phyloP scores from a whole-genome alignment of 2,888 invertebrate species.

The Drosophila seclusa region DNA sequence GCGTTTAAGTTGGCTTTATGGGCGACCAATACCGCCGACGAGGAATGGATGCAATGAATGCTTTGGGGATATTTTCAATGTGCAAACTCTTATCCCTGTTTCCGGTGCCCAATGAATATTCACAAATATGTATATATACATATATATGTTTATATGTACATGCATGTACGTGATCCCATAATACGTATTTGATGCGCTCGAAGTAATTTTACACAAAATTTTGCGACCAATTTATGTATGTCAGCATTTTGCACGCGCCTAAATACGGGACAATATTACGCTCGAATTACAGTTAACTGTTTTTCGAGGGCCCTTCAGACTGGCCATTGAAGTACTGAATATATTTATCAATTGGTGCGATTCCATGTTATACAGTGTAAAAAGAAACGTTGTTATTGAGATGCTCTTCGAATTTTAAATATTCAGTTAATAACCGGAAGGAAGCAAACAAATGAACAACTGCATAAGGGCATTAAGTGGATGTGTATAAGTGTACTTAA shows the following conservation, averaged over 20 bases:
- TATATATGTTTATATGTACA: background rate
- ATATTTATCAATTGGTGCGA: background rate
- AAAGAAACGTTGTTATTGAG: background rate
- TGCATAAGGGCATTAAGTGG: background rate
- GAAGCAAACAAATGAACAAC: background rate
- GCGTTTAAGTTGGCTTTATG: constrained; percentile 52
- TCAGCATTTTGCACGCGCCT: background rate
- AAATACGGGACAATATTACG: background rate
- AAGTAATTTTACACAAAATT: constrained; percentile 1
- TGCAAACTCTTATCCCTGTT: constrained; percentile 16
- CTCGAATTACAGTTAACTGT: background rate
- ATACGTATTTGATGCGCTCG: constrained; percentile 2
- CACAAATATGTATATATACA: background rate
- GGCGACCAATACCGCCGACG: constrained; percentile 9
- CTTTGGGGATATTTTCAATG: constrained; percentile 21
- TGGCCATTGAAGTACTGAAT: background rate
- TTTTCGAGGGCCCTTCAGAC: background rate
- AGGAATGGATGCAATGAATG: constrained; percentile 3
- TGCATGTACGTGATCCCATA: constrained; percentile 17
- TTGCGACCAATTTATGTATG: constrained; percentile 17
- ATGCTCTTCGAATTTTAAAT: background rate
- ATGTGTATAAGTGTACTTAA: background rate
- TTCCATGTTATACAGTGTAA: background rate
- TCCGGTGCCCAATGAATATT: constrained; percentile 6
- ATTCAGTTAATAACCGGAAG: constrained; percentile 9